Percentiles rank a stretch among this genome's conserved stretches.
These are phyloP conservation scores for Phenganax stokvisi DNA, from an alignment of 92 coral and sea anemone genomes.

Conservation along the genomic window DNA sequence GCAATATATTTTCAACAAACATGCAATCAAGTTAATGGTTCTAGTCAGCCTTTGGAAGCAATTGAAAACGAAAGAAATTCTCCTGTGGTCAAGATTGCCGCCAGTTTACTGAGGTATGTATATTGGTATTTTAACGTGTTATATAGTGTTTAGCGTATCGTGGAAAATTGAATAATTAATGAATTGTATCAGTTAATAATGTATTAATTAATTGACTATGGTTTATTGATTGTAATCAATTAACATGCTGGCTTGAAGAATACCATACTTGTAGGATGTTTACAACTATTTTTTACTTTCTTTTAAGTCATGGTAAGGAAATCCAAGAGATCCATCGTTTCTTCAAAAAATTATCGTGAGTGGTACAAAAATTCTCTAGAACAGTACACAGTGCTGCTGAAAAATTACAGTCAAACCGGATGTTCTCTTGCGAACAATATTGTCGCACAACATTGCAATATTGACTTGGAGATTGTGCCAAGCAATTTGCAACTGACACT, in stretches of 20 bases:
- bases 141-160: background rate
- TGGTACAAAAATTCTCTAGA: background rate
- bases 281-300: background rate
- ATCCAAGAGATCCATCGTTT: slow-evolving; percentile 17
- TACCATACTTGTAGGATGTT: too few relatives aligned
- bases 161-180: background rate
- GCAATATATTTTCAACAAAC: slow-evolving; percentile 2
- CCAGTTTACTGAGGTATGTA: slow-evolving; percentile 4
- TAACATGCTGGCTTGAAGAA: background rate
- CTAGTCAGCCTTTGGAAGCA: background rate
- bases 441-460: too few relatives aligned
- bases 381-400: background rate
- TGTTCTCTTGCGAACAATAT: too few relatives aligned
- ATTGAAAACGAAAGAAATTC: background rate
- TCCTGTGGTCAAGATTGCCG: background rate
- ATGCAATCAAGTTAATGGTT: background rate
- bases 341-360: slow-evolving; percentile 27
- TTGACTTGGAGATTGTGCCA: too few relatives aligned
- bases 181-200: background rate
- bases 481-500: too few relatives aligned
- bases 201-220: background rate
- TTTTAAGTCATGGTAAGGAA: slow-evolving; percentile 10
- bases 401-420: too few relatives aligned
- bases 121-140: background rate
- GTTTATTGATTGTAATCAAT: background rate